Percentiles rank a stretch among this genome's conserved stretches.
These are phyloP conservation scores for Ciconia boyciana DNA, from an alignment of 2,113 vertebrate genomes.

Conservation along the genomic window DNA sequence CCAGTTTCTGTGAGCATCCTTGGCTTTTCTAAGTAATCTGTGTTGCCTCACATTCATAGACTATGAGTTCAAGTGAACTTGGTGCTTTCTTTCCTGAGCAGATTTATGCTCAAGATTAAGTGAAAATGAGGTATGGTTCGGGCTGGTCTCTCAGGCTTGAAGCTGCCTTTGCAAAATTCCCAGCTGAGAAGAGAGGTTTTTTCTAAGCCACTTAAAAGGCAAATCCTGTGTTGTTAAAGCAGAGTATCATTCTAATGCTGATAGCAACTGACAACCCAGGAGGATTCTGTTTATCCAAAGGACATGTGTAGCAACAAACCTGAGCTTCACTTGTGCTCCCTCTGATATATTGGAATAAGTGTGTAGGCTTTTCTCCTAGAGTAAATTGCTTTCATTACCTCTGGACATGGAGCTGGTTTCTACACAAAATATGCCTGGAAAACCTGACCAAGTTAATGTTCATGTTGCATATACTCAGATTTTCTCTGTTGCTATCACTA, in stretches of 20 bases:
- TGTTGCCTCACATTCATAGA: not conserved
- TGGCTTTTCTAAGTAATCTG: not conserved
- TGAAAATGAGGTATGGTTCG: not conserved
- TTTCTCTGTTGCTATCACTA: not conserved
- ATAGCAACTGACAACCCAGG: not conserved
- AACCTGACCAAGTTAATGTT: not conserved
- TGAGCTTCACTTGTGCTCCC: not conserved
- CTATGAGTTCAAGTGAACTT: not conserved
- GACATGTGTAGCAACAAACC: not conserved
- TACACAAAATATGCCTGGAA: not conserved
- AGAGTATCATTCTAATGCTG: not conserved
- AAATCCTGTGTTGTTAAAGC: not conserved
- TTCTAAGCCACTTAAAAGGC: not conserved
- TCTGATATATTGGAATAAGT: not conserved
- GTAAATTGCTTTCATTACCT: not conserved
- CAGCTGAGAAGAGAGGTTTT: not conserved
- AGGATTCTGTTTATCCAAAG: not conserved
- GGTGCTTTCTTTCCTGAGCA: not conserved
- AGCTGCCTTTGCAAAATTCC: not conserved
- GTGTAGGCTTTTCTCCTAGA: not conserved
- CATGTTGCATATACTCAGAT: not conserved
- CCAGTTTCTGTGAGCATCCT: not conserved
- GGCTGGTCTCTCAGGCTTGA: not conserved
- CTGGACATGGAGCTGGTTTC: not conserved
- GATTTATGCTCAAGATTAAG: not conserved